A percentile compares a stretch with the other conserved stretches of the same genome.
phyloP scores from a whole-genome alignment of 2,113 vertebrate species.

The Epinephelus cyanopodus region DNA sequence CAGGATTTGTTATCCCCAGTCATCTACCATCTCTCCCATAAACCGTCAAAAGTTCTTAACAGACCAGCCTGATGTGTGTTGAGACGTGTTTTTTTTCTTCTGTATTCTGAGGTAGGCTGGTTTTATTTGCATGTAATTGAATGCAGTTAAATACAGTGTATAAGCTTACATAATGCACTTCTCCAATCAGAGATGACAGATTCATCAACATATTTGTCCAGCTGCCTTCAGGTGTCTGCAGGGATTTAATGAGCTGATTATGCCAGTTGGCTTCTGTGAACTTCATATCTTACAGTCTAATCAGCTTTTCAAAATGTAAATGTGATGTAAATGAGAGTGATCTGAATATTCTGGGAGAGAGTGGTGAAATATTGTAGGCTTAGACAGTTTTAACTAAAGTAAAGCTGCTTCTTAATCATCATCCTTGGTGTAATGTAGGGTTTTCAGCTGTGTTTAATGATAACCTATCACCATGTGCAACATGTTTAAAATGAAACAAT shows the following conservation, averaged over 20 bases:
- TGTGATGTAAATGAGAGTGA: neutral
- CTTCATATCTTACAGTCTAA: neutral
- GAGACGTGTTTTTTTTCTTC: too few relatives aligned
- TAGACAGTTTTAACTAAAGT: too few relatives aligned
- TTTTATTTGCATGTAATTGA: neutral
- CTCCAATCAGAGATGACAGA: neutral
- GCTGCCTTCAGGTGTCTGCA: neutral
- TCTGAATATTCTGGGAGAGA: too few relatives aligned
- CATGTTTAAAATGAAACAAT: neutral
- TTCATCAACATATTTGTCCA: neutral
- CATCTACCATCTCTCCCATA: too few relatives aligned
- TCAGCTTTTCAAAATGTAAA: neutral
- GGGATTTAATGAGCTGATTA: neutral
- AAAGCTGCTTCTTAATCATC: neutral
- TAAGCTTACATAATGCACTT: neutral
- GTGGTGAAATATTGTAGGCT: too few relatives aligned
- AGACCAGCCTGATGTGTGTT: neutral
- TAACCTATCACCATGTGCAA: neutral
- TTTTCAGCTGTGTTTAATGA: neutral
- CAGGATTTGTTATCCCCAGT: too few relatives aligned
- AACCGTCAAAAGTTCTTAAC: neutral
- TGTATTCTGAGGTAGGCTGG: too few relatives aligned
- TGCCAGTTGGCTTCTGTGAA: neutral
- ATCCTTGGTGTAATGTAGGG: neutral
- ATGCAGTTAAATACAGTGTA: neutral